A percentile compares a stretch with the other conserved stretches of the same genome.
These are phyloP conservation scores for Trachymyrmex septentrionalis DNA, from an alignment of 1,140 invertebrate genomes.

Conservation along the genomic window DNA sequence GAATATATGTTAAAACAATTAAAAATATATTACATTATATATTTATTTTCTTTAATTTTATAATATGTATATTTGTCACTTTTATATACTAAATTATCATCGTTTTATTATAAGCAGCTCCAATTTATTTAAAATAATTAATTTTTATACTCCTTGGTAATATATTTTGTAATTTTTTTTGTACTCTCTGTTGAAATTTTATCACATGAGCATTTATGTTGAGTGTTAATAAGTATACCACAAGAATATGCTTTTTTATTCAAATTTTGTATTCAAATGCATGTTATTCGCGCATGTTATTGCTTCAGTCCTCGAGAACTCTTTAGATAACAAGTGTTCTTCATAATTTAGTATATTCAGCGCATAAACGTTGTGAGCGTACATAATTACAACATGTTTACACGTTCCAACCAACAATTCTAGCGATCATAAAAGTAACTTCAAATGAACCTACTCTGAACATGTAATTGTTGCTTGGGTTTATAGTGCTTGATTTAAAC, in stretches of 20 bases:
- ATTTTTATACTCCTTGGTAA: background rate
- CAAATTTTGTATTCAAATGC: constrained; percentile 26
- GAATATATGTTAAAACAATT: too few relatives aligned
- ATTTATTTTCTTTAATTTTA: too few relatives aligned
- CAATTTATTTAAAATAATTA: constrained; percentile 13
- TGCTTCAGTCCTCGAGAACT: constrained; percentile 22
- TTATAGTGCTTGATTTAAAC: constrained; percentile 1
- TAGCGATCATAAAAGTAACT: background rate
- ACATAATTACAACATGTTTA: constrained; percentile 13
- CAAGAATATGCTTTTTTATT: constrained; percentile 26
- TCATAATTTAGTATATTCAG: constrained; percentile 27
- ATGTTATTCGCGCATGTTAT: background rate
- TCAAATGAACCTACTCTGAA: background rate
- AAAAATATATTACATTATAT: too few relatives aligned
- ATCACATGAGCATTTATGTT: background rate
- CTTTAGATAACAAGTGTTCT: background rate
- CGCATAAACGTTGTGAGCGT: background rate
- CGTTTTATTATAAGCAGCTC: background rate
- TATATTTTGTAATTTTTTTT: background rate
- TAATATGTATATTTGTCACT: too few relatives aligned
- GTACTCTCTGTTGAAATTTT: background rate
- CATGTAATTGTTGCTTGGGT: constrained; percentile 35
- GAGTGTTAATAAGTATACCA: constrained; percentile 9
- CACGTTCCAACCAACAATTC: constrained; percentile 19
- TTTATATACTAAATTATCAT: background rate